These are phyloP conservation scores for Craseonycteris thonglongyai DNA, from an alignment of 2,113 vertebrate species.

Conservation along the genomic window DNA sequence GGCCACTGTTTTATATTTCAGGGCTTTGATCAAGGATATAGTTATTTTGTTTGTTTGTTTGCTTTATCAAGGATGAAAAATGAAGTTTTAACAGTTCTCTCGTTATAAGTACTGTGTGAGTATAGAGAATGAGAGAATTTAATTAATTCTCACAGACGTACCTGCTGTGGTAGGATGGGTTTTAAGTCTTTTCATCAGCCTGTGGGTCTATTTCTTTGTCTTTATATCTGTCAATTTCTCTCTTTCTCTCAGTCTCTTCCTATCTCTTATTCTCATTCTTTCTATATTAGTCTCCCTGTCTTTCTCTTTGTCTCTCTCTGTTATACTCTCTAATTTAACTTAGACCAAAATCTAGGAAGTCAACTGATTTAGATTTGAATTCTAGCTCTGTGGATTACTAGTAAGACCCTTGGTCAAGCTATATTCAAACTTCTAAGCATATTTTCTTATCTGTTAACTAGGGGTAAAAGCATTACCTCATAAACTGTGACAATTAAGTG, in stretches of 20 bases:
- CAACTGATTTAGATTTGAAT: background rate
- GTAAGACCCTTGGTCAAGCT: rapidly evolving
- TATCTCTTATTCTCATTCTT: background rate
- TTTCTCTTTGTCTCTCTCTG: background rate
- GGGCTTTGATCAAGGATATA: background rate
- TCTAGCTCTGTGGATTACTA: background rate
- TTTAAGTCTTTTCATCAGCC: background rate
- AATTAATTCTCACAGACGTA: background rate
- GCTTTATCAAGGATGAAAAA: background rate
- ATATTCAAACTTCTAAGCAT: background rate
- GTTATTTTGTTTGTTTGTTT: background rate
- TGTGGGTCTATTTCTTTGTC: background rate
- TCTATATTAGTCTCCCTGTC: rapidly evolving
- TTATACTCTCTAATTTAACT: background rate
- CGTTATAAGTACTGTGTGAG: background rate
- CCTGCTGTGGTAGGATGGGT: rapidly evolving
- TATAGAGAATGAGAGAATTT: background rate
- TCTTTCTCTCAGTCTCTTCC: background rate
- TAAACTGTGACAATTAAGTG: background rate
- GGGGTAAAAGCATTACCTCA: background rate
- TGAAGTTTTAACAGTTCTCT: background rate
- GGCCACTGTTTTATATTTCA: background rate
- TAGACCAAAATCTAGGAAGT: background rate
- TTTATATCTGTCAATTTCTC: background rate
- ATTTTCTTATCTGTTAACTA: background rate